Evolutionary conservation across 1,140 invertebrate genomes (phyloP).

Genomic region (Stegodyphus dumicola): DNA sequence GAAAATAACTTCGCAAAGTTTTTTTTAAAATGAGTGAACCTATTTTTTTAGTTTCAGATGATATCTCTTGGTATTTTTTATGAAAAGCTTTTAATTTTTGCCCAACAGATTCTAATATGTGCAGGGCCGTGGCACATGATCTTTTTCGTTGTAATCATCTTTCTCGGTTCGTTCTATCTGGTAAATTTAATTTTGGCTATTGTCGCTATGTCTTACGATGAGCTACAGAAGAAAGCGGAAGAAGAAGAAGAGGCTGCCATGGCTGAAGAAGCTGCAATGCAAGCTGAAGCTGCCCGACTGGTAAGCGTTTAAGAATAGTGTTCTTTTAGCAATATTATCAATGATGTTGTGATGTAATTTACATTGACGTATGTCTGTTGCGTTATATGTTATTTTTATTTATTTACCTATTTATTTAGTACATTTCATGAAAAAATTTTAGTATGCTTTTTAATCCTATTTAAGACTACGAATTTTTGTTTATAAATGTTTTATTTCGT

Average conservation of each 20-base stretch:
- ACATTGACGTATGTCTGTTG: too few species aligned
- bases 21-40: too few species aligned
- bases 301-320: slow-evolving; percentile 34
- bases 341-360: too few species aligned
- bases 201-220: slow-evolving; percentile 99
- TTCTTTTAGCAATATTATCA: too few species aligned
- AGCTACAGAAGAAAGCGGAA: slow-evolving; percentile 97
- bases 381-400: too few species aligned
- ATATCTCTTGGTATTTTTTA: not conserved
- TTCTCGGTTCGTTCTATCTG: slow-evolving; percentile 97
- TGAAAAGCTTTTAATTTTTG: slow-evolving; percentile 62
- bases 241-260: slow-evolving; percentile 83
- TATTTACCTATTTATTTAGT: too few species aligned
- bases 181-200: slow-evolving; percentile 99
- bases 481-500: too few species aligned
- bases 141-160: slow-evolving; percentile 98
- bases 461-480: too few species aligned
- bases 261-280: slow-evolving; percentile 70
- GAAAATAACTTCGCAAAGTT: too few species aligned
- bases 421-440: too few species aligned
- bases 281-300: slow-evolving; percentile 69
- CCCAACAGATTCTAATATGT: slow-evolving; percentile 82
- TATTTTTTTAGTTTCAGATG: not conserved
- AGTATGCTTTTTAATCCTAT: too few species aligned
- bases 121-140: slow-evolving; percentile 96